Evolutionary conservation across 2,797 vertebrate species (phyloP).

Genomic region (Leuciscus waleckii): DNA sequence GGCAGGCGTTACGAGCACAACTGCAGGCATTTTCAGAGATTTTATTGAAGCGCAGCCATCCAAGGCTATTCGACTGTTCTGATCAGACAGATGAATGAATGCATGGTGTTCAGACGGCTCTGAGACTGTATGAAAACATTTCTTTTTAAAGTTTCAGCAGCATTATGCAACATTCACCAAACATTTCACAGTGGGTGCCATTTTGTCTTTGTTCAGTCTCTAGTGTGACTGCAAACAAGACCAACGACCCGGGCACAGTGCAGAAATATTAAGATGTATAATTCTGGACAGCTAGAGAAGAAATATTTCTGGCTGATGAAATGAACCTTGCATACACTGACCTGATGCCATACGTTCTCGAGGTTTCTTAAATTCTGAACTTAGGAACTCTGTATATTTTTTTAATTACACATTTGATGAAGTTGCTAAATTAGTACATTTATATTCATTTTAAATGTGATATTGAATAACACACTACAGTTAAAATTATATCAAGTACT

Average conservation of each 20-base stretch:
- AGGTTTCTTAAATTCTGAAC: no score
- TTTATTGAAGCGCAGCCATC: not conserved
- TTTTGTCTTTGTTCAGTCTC: slow-evolving; percentile 22
- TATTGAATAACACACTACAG: no score
- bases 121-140: slow-evolving; percentile 9
- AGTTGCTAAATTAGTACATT: no score
- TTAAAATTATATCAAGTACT: no score
- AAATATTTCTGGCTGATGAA: slow-evolving; percentile 3
- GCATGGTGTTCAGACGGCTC: slow-evolving; percentile 14
- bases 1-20: not conserved
- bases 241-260: not conserved
- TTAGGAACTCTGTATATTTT: no score
- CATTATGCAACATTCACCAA: slow-evolving; percentile 18
- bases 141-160: slow-evolving; percentile 30
- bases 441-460: no score
- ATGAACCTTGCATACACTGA: not conserved
- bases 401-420: no score
- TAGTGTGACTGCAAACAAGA: not conserved
- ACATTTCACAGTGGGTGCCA: slow-evolving; percentile 8
- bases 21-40: slow-evolving; percentile 5
- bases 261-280: not conserved
- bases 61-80: slow-evolving; percentile 19
- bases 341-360: not conserved
- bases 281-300: not conserved
- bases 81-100: slow-evolving; percentile 14